phyloP scores from a whole-genome alignment of 2,888 invertebrate genomes.

The Amphimallon solstitiale region DNA sequence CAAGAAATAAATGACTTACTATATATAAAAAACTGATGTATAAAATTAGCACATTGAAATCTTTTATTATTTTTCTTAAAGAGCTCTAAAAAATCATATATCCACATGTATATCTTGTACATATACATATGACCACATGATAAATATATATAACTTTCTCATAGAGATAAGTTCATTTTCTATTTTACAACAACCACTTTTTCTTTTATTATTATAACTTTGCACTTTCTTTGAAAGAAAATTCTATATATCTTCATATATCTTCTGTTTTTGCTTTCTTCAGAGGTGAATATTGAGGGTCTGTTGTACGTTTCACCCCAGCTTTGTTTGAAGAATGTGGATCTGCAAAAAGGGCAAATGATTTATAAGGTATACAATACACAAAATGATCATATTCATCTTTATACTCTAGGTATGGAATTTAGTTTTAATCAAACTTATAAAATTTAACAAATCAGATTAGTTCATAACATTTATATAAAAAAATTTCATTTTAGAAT shows the following conservation, averaged over 20 bases:
- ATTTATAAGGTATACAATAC: too few relatives aligned
- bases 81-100: slow-evolving; percentile 33
- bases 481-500: too few relatives aligned
- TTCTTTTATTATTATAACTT: slow-evolving; percentile 49
- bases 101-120: neutral
- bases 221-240: slow-evolving; percentile 24
- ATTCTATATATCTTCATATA: slow-evolving; percentile 52
- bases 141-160: slow-evolving; percentile 6
- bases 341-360: slow-evolving; percentile 56
- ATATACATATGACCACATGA: neutral
- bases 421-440: too few relatives aligned
- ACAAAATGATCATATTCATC: too few relatives aligned
- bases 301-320: slow-evolving; percentile 53
- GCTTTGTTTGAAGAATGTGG: slow-evolving; percentile 57
- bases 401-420: too few relatives aligned
- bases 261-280: slow-evolving; percentile 57
- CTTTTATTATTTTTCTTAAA: slow-evolving; percentile 24
- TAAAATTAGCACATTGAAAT: slow-evolving; percentile 36
- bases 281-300: slow-evolving; percentile 49
- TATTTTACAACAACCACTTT: slow-evolving; percentile 45
- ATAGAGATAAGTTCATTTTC: slow-evolving; percentile 31
- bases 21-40: slow-evolving; percentile 39
- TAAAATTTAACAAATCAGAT: too few relatives aligned
- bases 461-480: too few relatives aligned
- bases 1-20: slow-evolving; percentile 34